phyloP scores from a whole-genome alignment of 2,113 vertebrate species.

The Datnioides undecimradiatus region DNA sequence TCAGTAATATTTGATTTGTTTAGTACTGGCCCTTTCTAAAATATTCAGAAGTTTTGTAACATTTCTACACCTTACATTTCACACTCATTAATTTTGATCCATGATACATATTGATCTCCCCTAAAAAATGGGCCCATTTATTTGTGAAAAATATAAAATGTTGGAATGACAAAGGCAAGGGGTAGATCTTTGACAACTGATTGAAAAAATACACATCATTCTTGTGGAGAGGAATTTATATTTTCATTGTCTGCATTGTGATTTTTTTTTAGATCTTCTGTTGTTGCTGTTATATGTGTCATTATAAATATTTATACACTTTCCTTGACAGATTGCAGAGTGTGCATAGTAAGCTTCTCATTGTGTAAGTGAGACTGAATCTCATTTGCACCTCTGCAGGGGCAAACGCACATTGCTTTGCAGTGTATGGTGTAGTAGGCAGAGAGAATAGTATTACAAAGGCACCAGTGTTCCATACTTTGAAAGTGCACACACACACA shows the following conservation, averaged over 20 bases:
- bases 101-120: not conserved
- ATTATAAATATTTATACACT: not conserved
- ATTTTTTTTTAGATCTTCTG: not conserved
- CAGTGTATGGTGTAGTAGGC: slow-evolving; percentile 27
- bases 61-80: not conserved
- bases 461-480: slow-evolving; percentile 38
- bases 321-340: slow-evolving; percentile 31
- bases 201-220: not conserved
- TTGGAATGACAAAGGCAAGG: not conserved
- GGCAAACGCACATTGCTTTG: slow-evolving; percentile 11
- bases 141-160: not conserved
- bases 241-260: not conserved
- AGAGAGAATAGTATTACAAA: slow-evolving; percentile 31
- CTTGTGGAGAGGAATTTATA: not conserved
- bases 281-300: slow-evolving; percentile 7
- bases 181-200: not conserved
- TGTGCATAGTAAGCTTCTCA: slow-evolving; percentile 19
- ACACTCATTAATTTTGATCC: not conserved
- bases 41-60: not conserved
- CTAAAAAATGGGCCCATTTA: not conserved
- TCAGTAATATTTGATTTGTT: not conserved
- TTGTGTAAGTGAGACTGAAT: slow-evolving; percentile 29
- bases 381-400: slow-evolving; percentile 70
- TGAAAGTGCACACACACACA: slow-evolving; percentile 25
- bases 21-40: not conserved